These are phyloP conservation scores for Eospalax fontanierii DNA, from an alignment of 2,797 vertebrate genomes.

Conservation along the genomic window DNA sequence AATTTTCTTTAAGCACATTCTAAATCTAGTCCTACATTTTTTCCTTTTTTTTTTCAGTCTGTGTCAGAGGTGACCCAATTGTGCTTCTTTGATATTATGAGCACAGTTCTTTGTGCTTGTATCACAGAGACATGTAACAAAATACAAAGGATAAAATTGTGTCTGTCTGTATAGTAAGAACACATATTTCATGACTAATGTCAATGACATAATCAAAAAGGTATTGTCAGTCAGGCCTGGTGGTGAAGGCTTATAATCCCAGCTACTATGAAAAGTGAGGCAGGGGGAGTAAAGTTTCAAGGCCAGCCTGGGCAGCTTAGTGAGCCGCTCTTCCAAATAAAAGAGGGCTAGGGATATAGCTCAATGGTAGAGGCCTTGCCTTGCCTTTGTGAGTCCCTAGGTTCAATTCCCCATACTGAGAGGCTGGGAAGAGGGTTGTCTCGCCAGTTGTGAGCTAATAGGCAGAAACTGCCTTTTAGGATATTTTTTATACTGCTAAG, in stretches of 20 bases:
- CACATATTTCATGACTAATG: constrained; percentile 68
- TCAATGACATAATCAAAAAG: constrained; percentile 73
- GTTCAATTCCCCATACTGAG: neutral
- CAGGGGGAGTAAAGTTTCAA: neutral
- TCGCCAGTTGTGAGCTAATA: constrained; percentile 58
- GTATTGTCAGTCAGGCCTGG: neutral
- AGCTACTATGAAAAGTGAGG: neutral
- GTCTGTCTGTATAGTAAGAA: constrained; percentile 60
- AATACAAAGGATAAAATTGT: constrained; percentile 75
- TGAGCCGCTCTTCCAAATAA: neutral
- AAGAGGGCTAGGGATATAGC: neutral
- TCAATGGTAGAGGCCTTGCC: neutral
- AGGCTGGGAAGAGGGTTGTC: neutral
- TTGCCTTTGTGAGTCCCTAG: neutral
- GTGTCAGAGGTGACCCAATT: constrained; percentile 83
- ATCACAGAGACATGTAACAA: constrained; percentile 74
- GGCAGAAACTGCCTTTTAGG: constrained; percentile 49
- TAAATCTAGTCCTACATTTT: constrained; percentile 75
- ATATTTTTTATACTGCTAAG: constrained; percentile 71
- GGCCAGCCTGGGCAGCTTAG: neutral
- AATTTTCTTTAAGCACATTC: constrained; percentile 81
- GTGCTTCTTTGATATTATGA: constrained; percentile 79
- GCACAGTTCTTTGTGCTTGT: constrained; percentile 73
- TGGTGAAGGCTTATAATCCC: neutral
- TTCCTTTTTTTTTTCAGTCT: constrained; percentile 54